Evolutionary conservation across 2,888 invertebrate genomes (phyloP), one percentile per base, ranked within the genome.

Genomic region (Smittia aterrima): DNA sequence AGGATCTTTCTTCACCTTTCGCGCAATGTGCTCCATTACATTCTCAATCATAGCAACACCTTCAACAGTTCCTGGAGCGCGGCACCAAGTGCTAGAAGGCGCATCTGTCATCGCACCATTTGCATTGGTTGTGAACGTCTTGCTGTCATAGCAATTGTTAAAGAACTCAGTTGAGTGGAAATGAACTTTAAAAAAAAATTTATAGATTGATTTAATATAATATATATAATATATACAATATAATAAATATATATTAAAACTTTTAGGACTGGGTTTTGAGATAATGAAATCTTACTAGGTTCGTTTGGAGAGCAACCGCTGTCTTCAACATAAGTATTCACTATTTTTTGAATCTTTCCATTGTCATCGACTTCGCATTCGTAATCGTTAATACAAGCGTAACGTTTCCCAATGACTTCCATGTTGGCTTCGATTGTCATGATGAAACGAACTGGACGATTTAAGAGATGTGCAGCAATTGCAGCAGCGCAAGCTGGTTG

Each of bases 11-110:
- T 85, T 84, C 0, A 85, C 79, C 1, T 78, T 81, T 53, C 82
- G 81, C 0, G 90, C 86, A 77, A 90, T 88, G 75, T 89, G 86
- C 75, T 90, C 89, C 89, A 91, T 90, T 24, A 90, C 84, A 77
- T 85, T 85, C 79, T 90, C 90, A 40, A 84, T 80, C 76, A 87
- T 82, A 0, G 85, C 86, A 0, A 85, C 79, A 0, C 82, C 88
- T 82, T 90, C 90, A 0, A 87, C 85, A 0, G 87, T 85, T 0
- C 81, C 86, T 85, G 77, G 77, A 7, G 75, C 76, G 22, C 77
- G 75, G 54, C 75, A 76, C 76, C 76, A 77, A 3, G 76, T 76
- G 54, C 76, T 73, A 53, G 75, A 75, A 4, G 77, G 74, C n/a
- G 77, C 74, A 71, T 77, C 76, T 16, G 71, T 71, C 7, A 9